These are phyloP conservation scores for Taphrorychus bicolor DNA, from an alignment of 2,888 invertebrate genomes.

Conservation along the genomic window DNA sequence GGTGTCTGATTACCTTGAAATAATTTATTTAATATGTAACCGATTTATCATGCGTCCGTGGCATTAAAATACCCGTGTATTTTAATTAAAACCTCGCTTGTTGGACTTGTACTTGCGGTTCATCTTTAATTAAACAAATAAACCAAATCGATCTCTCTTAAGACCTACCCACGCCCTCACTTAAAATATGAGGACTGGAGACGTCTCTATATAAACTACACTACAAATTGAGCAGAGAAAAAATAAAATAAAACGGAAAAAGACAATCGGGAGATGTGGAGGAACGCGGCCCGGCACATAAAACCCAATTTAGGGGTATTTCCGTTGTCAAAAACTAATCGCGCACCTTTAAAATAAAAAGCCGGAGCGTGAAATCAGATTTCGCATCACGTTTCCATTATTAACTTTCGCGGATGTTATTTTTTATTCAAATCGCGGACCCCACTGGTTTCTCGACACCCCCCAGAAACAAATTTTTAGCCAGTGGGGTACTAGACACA, in stretches of 20 bases:
- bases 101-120: constrained; percentile 18
- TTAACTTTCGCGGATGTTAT: constrained; percentile 61
- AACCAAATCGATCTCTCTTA: constrained; percentile 3
- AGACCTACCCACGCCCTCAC: constrained; percentile 6
- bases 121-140: constrained; percentile 23
- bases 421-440: constrained; percentile 60
- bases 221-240: too few species aligned
- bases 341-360: constrained; percentile 59
- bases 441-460: constrained; percentile 6
- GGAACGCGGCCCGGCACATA: constrained; percentile 35
- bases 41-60: constrained; percentile 34
- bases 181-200: too few species aligned
- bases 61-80: constrained; percentile 25
- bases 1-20: constrained; percentile 40
- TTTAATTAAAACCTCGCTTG: constrained; percentile 22
- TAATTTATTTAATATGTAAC: constrained; percentile 38
- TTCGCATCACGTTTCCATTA: constrained; percentile 62
- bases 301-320: constrained; percentile 60
- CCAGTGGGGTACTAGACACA: constrained; percentile 11
- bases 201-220: too few species aligned
- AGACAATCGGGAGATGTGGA: constrained; percentile 22
- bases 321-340: constrained; percentile 58
- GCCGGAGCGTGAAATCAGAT: constrained; percentile 58
- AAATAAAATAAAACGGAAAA: constrained; percentile 2
- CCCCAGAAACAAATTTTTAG: constrained; percentile 16